Conservation (phyloP, 1,140 invertebrate species). For the Micrasema longulum region DNA sequence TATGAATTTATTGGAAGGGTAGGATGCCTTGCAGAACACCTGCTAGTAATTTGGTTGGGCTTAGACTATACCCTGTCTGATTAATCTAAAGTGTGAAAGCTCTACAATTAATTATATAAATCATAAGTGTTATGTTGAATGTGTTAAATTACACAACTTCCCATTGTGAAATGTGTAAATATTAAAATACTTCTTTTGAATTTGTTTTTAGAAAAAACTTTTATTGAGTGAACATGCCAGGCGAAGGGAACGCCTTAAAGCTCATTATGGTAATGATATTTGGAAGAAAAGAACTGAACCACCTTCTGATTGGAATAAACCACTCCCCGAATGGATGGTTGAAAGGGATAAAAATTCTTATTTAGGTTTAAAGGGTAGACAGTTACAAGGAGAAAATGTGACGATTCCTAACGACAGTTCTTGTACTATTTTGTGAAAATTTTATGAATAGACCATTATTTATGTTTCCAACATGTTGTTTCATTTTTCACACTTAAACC, state of each 20-base stretch:
- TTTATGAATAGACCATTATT: no score
- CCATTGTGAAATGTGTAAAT: no score
- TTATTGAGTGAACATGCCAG: conserved; percentile 79
- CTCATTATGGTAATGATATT: conserved; percentile 79
- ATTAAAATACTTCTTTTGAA: conserved; percentile 11
- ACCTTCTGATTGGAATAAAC: conserved; percentile 82
- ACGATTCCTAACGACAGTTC: conserved; percentile 4
- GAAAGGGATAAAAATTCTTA: conserved; percentile 76
- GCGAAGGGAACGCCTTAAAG: conserved; percentile 70
- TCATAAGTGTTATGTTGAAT: no score
- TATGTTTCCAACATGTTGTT: no score
- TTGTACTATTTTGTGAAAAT: conserved; percentile 46
- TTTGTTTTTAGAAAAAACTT: conserved; percentile 71
- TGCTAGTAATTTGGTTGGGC: no score
- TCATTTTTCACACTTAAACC: no score
- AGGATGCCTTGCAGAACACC: no score
- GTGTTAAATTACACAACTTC: no score
- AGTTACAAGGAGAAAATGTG: conserved; percentile 67
- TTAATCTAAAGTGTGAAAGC: no score
- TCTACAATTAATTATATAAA: no score
- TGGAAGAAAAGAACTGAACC: conserved; percentile 83
- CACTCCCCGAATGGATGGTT: conserved; percentile 79
- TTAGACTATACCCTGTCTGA: no score
- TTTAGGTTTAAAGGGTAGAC: conserved; percentile 73
- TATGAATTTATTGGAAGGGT: no score